Evolutionary conservation across 2,888 invertebrate species (phyloP).

Genomic region (Drosophila buzzatii): DNA sequence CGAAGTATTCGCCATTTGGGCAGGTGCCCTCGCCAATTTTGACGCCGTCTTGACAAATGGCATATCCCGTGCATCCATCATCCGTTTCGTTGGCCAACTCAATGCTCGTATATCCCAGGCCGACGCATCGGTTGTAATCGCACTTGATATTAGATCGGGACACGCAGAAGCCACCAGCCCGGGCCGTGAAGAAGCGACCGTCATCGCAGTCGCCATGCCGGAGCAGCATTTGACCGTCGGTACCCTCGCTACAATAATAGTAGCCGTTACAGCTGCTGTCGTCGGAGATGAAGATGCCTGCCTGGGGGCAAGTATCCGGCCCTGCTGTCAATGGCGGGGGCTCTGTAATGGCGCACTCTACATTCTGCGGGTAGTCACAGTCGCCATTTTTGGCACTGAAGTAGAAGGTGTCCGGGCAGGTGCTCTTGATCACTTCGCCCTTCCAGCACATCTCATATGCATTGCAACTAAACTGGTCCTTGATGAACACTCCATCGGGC

Average conservation of each 20-base stretch:
- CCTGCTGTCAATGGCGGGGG: constrained; percentile 42
- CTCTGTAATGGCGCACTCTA: constrained; percentile 53
- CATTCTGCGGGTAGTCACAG: constrained; percentile 71
- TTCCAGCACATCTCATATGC: constrained; percentile 75
- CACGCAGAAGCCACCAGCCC: constrained; percentile 74
- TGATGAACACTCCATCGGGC: constrained; percentile 78
- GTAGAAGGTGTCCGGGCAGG: constrained; percentile 72
- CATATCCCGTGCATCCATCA: constrained; percentile 77
- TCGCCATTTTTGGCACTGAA: constrained; percentile 61
- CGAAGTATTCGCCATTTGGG: constrained; percentile 72
- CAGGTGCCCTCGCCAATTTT: constrained; percentile 71
- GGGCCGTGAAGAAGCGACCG: constrained; percentile 70
- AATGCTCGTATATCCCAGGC: constrained; percentile 67
- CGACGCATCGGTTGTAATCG: constrained; percentile 73
- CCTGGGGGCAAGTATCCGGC: constrained; percentile 54
- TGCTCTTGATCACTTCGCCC: constrained; percentile 56
- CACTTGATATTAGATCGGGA: constrained; percentile 68
- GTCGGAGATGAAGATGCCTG: constrained; percentile 76
- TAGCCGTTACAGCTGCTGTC: constrained; percentile 76
- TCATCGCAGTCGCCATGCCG: constrained; percentile 65
- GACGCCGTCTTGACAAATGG: constrained; percentile 76
- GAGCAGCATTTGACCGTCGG: constrained; percentile 43
- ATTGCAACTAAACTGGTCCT: constrained; percentile 61
- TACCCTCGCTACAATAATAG: constrained; percentile 67
- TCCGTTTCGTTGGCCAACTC: constrained; percentile 75